phyloP scores from a whole-genome alignment of 1,140 invertebrate genomes.

The Hestina assimilis region DNA sequence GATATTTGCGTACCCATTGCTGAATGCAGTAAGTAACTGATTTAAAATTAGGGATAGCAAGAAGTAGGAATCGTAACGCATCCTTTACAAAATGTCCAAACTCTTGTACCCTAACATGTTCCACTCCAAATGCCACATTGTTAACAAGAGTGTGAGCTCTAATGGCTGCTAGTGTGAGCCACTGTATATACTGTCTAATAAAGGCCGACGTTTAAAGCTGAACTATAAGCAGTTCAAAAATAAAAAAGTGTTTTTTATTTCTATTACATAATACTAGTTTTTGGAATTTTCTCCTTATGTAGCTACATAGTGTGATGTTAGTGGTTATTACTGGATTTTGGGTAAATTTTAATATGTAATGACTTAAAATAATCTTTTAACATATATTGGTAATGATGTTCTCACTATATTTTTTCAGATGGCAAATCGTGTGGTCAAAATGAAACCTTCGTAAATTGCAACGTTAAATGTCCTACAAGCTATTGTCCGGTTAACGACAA shows the following conservation, averaged over 20 bases:
- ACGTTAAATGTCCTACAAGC: constrained; percentile 36
- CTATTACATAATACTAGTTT: too few species aligned
- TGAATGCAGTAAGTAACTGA: constrained; percentile 39
- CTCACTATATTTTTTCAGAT: constrained; percentile 30
- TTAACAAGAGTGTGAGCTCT: constrained; percentile 13
- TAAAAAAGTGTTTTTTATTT: too few species aligned
- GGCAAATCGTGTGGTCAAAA: constrained; percentile 34
- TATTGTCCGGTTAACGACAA: constrained; percentile 43
- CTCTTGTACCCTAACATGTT: constrained; percentile 30
- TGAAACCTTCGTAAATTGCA: constrained; percentile 37
- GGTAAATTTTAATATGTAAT: too few species aligned
- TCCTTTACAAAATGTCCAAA: constrained; percentile 24
- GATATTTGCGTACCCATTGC: constrained; percentile 27
- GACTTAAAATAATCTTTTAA: too few species aligned
- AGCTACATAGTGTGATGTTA: too few species aligned
- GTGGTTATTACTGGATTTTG: too few species aligned
- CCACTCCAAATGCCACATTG: constrained; percentile 17
- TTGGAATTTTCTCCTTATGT: too few species aligned
- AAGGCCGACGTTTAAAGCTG: too few species aligned
- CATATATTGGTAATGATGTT: constrained; percentile 10
- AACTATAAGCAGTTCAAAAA: too few species aligned
- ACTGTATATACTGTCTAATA: too few species aligned
- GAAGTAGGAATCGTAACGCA: constrained; percentile 39
- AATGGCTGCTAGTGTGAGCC: constrained; percentile 33
- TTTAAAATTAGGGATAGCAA: too few species aligned